Evolutionary conservation across 2,888 invertebrate species (phyloP), one percentile per base, ranked within the genome.

Genomic region (Mongoloraphidia duomilia): DNA sequence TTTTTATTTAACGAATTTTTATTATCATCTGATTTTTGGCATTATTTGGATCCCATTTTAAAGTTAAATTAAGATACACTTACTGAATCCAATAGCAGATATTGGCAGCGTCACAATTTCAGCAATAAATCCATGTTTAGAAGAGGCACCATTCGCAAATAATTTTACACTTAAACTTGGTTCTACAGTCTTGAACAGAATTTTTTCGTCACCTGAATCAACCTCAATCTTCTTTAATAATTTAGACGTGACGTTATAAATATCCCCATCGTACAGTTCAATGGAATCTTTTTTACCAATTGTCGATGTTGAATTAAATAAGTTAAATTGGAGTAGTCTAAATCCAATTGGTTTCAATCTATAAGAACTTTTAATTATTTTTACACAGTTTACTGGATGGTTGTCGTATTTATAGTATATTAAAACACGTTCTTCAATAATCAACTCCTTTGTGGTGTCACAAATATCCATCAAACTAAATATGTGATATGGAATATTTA

Each of bases 371-470:
- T 85, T 84, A 64, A 98, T 94, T 57, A 96, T 92, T 68, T 98
- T 99, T 0, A 97, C 89, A 63, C 97, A 98, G 63, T 96, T 97
- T 0, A 95, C 89, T 0, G 95, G 91, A 64, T 85, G 82, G 58
- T 94, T 94, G 61, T 94, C 93, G 61, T 98, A 98, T 65, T 96
- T 97, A 68, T 94, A 96, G 64, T 95, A 98, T 14, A 98, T 64
- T 1, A 97, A 67, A 6, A 96, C 79, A 43, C 96, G 75, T 62
- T 96, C 93, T 64, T 92, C 88, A 2, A 98, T 79, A 2, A 77
- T 75, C 12, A 98, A 80, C 63, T 89, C 86, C 70, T 98, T 98
- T 48, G 85, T 83, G 1, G 94, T 87, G 62, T 95, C 93, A 65
- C 98, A 99, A 56, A 97, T 93, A 57, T 97, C 94, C 12, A 99